Percentiles rank a stretch among this genome's conserved stretches.
These are phyloP conservation scores for Felis chaus DNA, from an alignment of 2,113 vertebrate genomes.

Conservation along the genomic window DNA sequence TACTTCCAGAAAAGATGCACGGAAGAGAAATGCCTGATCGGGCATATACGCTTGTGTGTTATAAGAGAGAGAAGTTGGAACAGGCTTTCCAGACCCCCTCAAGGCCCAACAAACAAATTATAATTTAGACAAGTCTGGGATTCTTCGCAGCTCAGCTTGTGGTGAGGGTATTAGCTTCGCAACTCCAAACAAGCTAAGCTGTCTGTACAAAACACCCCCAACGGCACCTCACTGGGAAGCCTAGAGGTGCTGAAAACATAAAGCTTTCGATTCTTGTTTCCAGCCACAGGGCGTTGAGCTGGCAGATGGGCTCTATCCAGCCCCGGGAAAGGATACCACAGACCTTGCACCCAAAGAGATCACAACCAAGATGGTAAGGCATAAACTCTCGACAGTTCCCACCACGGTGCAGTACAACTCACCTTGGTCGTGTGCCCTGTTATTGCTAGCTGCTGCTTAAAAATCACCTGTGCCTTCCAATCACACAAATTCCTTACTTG, in stretches of 20 bases:
- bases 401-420: neutral
- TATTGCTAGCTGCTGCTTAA: neutral
- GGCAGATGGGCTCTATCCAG: neutral
- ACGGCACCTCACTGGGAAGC: constrained; percentile 11
- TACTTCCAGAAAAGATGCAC: neutral
- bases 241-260: neutral
- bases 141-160: constrained; percentile 72
- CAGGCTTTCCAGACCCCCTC: constrained; percentile 54
- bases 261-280: neutral
- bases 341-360: neutral
- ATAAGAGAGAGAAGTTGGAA: constrained; percentile 16
- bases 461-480: neutral
- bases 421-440: neutral
- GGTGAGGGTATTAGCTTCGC: constrained; percentile 59
- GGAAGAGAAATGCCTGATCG: constrained; percentile 27
- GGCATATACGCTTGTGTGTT: constrained; percentile 20
- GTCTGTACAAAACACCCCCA: neutral
- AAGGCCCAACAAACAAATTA: constrained; percentile 74
- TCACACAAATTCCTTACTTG: neutral
- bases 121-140: constrained; percentile 71
- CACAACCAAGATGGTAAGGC: neutral
- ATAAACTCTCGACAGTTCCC: neutral
- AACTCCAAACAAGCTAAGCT: constrained; percentile 59
- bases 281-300: neutral
- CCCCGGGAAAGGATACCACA: neutral